Evolutionary conservation across 2,113 vertebrate genomes (phyloP).

Genomic region (Emberiza fucata): DNA sequence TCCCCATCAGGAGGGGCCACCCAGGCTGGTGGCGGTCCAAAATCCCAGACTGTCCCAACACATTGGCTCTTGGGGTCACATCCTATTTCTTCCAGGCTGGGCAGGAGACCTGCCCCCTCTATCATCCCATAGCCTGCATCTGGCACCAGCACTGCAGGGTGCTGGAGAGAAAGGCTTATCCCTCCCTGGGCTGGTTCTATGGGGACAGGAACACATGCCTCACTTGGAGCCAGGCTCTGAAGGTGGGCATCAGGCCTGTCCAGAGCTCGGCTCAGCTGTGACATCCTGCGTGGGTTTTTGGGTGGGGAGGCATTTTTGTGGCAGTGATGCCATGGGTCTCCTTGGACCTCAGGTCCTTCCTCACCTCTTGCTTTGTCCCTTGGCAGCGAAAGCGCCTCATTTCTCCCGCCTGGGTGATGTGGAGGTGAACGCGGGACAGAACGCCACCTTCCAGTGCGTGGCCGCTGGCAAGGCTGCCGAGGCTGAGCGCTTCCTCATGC

Average conservation of each 20-base stretch:
- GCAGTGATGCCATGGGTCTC: fast-evolving
- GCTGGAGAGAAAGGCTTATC: not conserved
- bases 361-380: not conserved
- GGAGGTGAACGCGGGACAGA: slow-evolving; percentile 96
- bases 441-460: slow-evolving; percentile 94
- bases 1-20: not conserved
- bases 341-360: fast-evolving
- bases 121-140: not conserved
- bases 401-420: slow-evolving; percentile 94
- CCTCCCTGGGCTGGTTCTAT: not conserved
- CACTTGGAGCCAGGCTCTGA: fast-evolving
- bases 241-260: not conserved
- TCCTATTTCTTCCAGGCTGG: not conserved
- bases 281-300: not conserved
- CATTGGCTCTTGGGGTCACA: not conserved
- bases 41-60: not conserved
- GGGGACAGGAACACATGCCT: not conserved
- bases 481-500: slow-evolving; percentile 87
- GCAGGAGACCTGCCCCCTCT: not conserved
- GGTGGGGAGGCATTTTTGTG: not conserved
- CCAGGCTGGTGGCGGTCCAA: not conserved
- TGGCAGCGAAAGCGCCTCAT: slow-evolving; percentile 89
- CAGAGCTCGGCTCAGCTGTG: fast-evolving
- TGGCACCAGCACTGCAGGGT: fast-evolving
- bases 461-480: slow-evolving; percentile 85